Percentiles rank a stretch among this genome's conserved stretches.
Conservation (phyloP, 2,113 vertebrate species). For the Romanogobio albipinnatus region DNA sequence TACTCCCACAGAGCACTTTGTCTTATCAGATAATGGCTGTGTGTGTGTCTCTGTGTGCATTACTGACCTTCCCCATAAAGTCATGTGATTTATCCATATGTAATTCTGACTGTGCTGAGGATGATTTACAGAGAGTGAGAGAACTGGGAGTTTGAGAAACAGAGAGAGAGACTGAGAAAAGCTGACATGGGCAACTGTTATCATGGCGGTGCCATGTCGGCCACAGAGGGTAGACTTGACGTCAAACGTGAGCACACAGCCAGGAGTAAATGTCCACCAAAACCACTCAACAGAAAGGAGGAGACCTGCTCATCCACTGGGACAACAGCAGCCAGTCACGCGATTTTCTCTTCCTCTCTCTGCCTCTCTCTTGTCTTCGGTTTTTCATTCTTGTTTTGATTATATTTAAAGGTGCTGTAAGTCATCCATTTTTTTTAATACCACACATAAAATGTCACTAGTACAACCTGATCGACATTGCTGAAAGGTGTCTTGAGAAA, state of each 20-base stretch:
- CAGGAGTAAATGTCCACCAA: conserved; percentile 64
- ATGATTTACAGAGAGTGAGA: conserved; percentile 68
- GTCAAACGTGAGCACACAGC: conserved; percentile 65
- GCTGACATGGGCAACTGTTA: conserved; percentile 71
- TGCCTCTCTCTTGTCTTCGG: background rate
- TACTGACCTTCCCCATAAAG: conserved; percentile 50
- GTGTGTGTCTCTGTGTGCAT: conserved; percentile 35
- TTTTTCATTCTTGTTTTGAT: conserved; percentile 1
- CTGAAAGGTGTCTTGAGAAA: background rate
- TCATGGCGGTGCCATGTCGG: conserved; percentile 72
- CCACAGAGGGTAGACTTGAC: conserved; percentile 73
- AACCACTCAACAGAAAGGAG: conserved; percentile 69
- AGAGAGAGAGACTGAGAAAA: conserved; percentile 65
- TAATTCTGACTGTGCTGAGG: background rate
- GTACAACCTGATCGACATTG: background rate
- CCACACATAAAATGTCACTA: background rate
- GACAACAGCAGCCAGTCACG: conserved; percentile 66
- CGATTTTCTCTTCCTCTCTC: conserved; percentile 31
- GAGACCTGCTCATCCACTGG: conserved; percentile 69
- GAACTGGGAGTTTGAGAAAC: conserved; percentile 67
- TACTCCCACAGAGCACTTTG: conserved; percentile 54
- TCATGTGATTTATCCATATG: background rate
- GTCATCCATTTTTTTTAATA: background rate
- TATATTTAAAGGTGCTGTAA: background rate
- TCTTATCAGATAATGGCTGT: conserved; percentile 38